Evolutionary conservation across 2,113 vertebrate species (phyloP).

Genomic region (Entelurus aequoreus): DNA sequence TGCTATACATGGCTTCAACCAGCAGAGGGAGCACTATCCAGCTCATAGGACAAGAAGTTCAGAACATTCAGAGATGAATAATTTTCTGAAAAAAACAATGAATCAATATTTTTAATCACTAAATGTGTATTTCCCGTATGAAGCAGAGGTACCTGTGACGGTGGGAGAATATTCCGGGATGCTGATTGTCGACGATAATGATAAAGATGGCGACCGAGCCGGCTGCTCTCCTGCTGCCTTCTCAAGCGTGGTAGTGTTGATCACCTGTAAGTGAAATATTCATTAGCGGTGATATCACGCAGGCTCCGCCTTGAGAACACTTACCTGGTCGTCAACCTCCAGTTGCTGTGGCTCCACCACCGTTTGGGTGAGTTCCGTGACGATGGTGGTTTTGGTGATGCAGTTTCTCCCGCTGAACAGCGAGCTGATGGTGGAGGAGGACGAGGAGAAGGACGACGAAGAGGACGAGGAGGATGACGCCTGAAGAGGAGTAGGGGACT

Average conservation of each 20-base stretch:
- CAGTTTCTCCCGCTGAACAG: constrained; percentile 61
- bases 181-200: constrained; percentile 21
- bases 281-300: no score
- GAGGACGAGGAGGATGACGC: neutral
- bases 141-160: constrained; percentile 54
- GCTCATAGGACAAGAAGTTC: neutral
- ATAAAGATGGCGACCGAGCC: constrained; percentile 1
- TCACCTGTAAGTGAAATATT: constrained; percentile 41
- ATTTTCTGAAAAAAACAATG: neutral
- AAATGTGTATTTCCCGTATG: neutral
- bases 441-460: neutral
- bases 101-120: no score
- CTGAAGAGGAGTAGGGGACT: constrained; percentile 3
- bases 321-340: constrained; percentile 50
- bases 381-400: constrained; percentile 69
- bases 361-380: constrained; percentile 69
- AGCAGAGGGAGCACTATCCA: neutral
- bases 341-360: constrained; percentile 38
- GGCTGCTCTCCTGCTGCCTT: constrained; percentile 26
- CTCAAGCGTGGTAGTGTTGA: constrained; percentile 13
- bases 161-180: constrained; percentile 50
- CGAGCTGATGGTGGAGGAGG: constrained; percentile 57
- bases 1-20: neutral
- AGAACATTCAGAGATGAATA: neutral
- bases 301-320: neutral